A percentile compares a stretch with the other conserved stretches of the same genome.
Conservation (phyloP, 2,888 invertebrate species). For the Orthonevra nobilis region DNA sequence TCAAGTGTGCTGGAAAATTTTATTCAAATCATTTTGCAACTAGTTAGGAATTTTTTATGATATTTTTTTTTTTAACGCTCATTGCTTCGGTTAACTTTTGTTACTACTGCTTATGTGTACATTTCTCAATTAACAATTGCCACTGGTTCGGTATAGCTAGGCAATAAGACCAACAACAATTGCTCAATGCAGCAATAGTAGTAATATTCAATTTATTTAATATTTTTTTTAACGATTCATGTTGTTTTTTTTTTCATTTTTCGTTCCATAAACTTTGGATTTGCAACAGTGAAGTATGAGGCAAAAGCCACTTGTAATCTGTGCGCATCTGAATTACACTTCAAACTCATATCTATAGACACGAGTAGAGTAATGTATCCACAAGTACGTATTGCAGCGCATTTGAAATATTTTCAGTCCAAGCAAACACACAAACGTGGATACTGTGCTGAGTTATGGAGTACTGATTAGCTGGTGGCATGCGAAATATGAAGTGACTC, state of each 20-base stretch:
- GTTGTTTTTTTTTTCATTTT: constrained; percentile 24
- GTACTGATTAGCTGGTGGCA: constrained; percentile 55
- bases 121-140: constrained; percentile 45
- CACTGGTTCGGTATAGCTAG: not conserved
- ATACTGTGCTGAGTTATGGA: not conserved
- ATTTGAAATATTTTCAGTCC: constrained; percentile 45
- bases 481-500: constrained; percentile 43
- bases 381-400: constrained; percentile 46
- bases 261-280: constrained; percentile 22
- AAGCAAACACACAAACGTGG: not conserved
- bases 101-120: no score
- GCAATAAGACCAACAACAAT: constrained; percentile 37
- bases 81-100: no score
- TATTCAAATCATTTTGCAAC: constrained; percentile 52
- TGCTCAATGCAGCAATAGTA: constrained; percentile 45
- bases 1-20: not conserved
- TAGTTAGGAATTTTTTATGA: constrained; percentile 5
- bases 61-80: constrained; percentile 4
- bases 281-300: constrained; percentile 45
- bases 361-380: no score
- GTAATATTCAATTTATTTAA: constrained; percentile 17
- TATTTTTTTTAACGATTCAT: no score
- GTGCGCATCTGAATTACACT: constrained; percentile 31
- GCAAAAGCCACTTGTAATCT: constrained; percentile 25
- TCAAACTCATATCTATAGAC: constrained; percentile 13